Base-by-base conservation (phyloP, 2,113 vertebrate species). In the Phylloscopus trochiloides region DNA sequence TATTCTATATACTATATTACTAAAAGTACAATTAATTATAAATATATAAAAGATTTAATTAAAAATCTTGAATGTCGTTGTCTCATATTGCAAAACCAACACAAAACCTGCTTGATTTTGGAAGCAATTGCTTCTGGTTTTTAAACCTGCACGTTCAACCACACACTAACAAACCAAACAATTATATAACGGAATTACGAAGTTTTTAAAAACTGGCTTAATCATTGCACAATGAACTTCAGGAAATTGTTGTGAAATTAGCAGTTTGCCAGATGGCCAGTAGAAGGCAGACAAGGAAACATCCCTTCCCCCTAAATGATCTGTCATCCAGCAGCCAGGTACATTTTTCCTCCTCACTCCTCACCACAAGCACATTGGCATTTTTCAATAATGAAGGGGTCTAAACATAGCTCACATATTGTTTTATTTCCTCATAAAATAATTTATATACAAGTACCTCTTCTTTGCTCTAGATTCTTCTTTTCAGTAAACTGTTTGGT, bases 361-460 rank as follows among this genome's bases (percentile, higher is more conserved):
- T 76, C 9, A 8, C 10, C 40, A 57, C 12, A 24, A 75, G 17
- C 50, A 58, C 7, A 11, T 0, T 0, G 1, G 17, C 4, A 13
- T 32, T 47, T 68, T 81, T 82, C 71, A 51, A 34, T 84, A 96
- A 67, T 55, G 10, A 75, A 88, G 20, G 5, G 16, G 7, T 17
- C 17, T 57, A 84, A 75, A 59, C 48, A 59, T 6, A 81, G 61
- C 7, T 71, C 28, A 51, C 12, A 28, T 34, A 32, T 29, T 70
- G 47, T 31, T 43, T 86, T 72, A 63, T 34, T 78, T 65, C 7
- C 54, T 91, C 61, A 84, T 28, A 55, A 88, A 58, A 62, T 14
- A n/a, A 77, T 57, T 76, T 32, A 73, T 83, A 61, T 72, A 36
- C 7, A 9, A 61, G 13, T n/a, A 63, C n/a, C 8, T 22, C 8